A percentile compares a stretch with the other conserved stretches of the same genome.
phyloP scores from a whole-genome alignment of 2,888 invertebrate genomes.

The Melanostoma mellinum region DNA sequence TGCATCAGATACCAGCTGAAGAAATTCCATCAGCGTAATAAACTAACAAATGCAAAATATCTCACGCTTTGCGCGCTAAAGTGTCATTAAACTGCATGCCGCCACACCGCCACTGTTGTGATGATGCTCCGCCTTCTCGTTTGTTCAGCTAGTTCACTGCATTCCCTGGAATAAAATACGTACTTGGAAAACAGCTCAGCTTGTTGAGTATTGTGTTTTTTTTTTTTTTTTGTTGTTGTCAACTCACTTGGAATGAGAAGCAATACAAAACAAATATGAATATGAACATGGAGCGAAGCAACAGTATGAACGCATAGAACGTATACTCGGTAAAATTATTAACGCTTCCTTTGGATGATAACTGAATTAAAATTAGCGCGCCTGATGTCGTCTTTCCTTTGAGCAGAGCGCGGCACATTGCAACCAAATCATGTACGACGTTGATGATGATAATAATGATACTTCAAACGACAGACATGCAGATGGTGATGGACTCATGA shows the following conservation, averaged over 20 bases:
- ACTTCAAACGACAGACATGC: slow-evolving; percentile 24
- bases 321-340: slow-evolving; percentile 54
- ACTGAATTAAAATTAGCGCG: slow-evolving; percentile 72
- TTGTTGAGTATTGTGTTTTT: slow-evolving; percentile 17
- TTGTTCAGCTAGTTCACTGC: background rate
- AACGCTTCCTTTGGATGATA: slow-evolving; percentile 71
- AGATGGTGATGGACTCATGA: slow-evolving; percentile 39
- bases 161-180: slow-evolving; percentile 3
- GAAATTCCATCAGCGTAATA: background rate
- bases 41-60: slow-evolving; percentile 48
- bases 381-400: slow-evolving; percentile 35
- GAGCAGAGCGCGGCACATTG: slow-evolving; percentile 11
- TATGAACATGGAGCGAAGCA: no score
- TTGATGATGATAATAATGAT: slow-evolving; percentile 27
- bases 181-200: slow-evolving; percentile 12
- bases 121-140: slow-evolving; percentile 47
- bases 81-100: slow-evolving; percentile 56
- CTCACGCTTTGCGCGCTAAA: slow-evolving; percentile 55
- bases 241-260: slow-evolving; percentile 59
- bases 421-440: slow-evolving; percentile 48
- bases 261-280: background rate
- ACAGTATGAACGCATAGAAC: no score
- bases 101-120: background rate
- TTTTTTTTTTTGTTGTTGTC: slow-evolving; percentile 59
- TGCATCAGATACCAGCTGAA: background rate